Percentiles rank a stretch among this genome's conserved stretches.
Evolutionary conservation across 2,113 vertebrate species (phyloP).

Genomic region (Chrysochloris asiatica): DNA sequence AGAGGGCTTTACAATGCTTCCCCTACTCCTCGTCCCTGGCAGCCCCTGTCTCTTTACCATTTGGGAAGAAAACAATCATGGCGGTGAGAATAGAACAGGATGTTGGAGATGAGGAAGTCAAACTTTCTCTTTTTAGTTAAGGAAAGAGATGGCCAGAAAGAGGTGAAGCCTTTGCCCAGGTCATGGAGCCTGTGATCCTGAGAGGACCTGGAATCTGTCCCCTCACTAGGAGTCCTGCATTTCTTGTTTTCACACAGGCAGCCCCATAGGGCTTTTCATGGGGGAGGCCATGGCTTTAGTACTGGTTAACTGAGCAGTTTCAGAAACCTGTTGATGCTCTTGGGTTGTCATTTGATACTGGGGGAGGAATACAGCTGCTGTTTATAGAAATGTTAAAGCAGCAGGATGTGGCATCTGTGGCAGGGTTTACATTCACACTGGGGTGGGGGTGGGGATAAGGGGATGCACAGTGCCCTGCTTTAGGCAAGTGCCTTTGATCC

Average conservation of each 20-base stretch:
- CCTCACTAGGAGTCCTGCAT: not conserved
- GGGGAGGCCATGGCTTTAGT: not conserved
- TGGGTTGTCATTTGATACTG: not conserved
- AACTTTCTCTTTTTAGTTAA: not conserved
- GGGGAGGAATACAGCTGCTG: not conserved
- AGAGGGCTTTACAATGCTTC: not conserved
- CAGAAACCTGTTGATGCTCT: not conserved
- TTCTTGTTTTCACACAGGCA: not conserved
- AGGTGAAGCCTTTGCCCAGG: not conserved
- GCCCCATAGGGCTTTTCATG: not conserved
- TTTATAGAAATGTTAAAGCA: slow-evolving; percentile 11
- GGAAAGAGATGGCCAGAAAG: not conserved
- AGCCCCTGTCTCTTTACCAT: not conserved
- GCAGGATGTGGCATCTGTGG: not conserved
- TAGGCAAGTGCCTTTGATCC: not conserved
- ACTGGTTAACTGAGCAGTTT: not conserved
- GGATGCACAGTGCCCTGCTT: not conserved
- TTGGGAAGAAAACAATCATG: not conserved
- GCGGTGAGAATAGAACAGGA: not conserved
- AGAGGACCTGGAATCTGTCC: not conserved
- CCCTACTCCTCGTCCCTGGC: not conserved
- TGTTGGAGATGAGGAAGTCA: not conserved
- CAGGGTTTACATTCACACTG: not conserved
- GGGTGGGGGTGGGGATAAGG: too few species aligned
- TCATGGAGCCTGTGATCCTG: not conserved